Evolutionary conservation across 2,888 invertebrate genomes (phyloP).

Genomic region (Orthonevra nobilis): DNA sequence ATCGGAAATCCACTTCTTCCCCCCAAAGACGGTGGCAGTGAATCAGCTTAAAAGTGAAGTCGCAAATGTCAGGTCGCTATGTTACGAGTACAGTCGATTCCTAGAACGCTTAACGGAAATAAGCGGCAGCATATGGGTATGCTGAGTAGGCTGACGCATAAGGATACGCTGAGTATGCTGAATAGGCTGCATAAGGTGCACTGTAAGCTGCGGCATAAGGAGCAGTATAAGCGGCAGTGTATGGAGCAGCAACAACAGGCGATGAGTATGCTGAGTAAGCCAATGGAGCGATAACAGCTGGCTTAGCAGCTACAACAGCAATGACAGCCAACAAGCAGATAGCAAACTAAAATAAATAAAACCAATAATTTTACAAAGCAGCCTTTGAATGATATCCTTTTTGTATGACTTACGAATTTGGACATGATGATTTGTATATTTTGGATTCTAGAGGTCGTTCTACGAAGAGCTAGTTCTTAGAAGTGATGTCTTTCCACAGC

Average conservation of each 20-base stretch:
- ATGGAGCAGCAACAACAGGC: slow-evolving; percentile 74
- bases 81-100: slow-evolving; percentile 15
- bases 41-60: slow-evolving; percentile 17
- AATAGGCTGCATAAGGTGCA: slow-evolving; percentile 72
- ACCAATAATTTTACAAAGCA: not conserved
- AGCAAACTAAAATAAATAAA: slow-evolving; percentile 73
- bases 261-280: slow-evolving; percentile 76
- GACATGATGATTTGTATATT: slow-evolving; percentile 58
- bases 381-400: not conserved
- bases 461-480: slow-evolving; percentile 51
- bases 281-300: slow-evolving; percentile 76
- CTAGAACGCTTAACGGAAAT: slow-evolving; percentile 74
- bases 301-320: slow-evolving; percentile 79
- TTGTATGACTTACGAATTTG: slow-evolving; percentile 62
- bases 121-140: slow-evolving; percentile 76
- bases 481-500: slow-evolving; percentile 48
- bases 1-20: not conserved
- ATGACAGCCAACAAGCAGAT: slow-evolving; percentile 79
- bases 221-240: slow-evolving; percentile 60
- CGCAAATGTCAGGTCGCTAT: slow-evolving; percentile 50
- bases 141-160: slow-evolving; percentile 77
- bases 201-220: slow-evolving; percentile 74
- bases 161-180: slow-evolving; percentile 75
- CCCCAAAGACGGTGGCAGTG: slow-evolving; percentile 4
- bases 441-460: slow-evolving; percentile 31